A percentile compares a stretch with the other conserved stretches of the same genome.
Evolutionary conservation across 1,140 invertebrate genomes (phyloP).

Genomic region (Ericerus pela): DNA sequence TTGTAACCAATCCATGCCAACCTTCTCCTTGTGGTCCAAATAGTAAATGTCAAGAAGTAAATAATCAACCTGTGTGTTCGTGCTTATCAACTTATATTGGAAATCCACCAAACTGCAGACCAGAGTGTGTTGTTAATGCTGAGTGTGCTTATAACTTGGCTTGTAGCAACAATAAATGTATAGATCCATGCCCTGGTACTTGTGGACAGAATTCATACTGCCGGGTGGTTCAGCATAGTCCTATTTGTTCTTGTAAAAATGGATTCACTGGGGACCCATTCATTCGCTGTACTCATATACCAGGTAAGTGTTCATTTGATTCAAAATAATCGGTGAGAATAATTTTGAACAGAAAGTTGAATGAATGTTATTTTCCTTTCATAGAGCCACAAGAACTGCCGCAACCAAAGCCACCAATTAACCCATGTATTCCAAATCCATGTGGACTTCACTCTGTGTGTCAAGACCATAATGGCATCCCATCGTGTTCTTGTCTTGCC

Average conservation of each 20-base stretch:
- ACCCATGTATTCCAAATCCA: conserved; percentile 37
- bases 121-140: conserved; percentile 45
- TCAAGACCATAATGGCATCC: conserved; percentile 34
- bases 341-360: not conserved
- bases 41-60: conserved; percentile 31
- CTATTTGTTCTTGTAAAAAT: conserved; percentile 34
- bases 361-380: not conserved
- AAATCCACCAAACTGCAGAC: conserved; percentile 46
- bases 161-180: conserved; percentile 36
- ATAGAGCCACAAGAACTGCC: conserved; percentile 14
- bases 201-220: conserved; percentile 41
- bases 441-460: conserved; percentile 43
- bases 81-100: conserved; percentile 41
- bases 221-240: conserved; percentile 35
- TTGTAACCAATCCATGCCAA: conserved; percentile 27
- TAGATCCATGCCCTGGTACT: conserved; percentile 37
- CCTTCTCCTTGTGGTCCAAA: conserved; percentile 34
- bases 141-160: conserved; percentile 36
- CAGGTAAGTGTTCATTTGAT: conserved; percentile 31
- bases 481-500: conserved; percentile 39
- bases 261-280: conserved; percentile 39
- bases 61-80: conserved; percentile 31
- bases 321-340: not conserved
- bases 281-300: conserved; percentile 33
- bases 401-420: conserved; percentile 19